These are phyloP conservation scores for Cyclopterus lumpus DNA, from an alignment of 2,797 vertebrate genomes.

Conservation along the genomic window DNA sequence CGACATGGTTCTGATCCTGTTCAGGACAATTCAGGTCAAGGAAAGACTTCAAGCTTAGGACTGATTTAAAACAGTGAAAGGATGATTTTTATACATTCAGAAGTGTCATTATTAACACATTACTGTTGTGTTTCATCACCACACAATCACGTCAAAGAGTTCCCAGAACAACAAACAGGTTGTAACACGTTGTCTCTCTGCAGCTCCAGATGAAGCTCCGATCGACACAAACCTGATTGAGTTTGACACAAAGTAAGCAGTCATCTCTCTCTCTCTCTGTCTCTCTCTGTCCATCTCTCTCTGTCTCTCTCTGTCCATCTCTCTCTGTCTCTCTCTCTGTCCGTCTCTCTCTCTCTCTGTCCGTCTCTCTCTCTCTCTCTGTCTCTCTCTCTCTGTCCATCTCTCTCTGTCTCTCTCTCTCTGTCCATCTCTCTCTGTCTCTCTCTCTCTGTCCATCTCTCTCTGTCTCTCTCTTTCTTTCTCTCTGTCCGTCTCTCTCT, in stretches of 20 bases:
- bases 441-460: background rate
- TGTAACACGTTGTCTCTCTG: background rate
- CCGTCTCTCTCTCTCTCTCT: background rate
- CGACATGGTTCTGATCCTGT: background rate
- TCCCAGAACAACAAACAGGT: too few species aligned
- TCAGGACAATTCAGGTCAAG: too few species aligned
- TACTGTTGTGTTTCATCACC: too few species aligned
- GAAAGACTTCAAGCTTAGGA: too few species aligned
- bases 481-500: conserved; percentile 1
- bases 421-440: background rate
- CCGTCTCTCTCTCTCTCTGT: too few species aligned
- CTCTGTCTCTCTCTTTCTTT: background rate
- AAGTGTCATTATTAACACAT: too few species aligned
- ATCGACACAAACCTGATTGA: conserved; percentile 96
- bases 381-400: background rate
- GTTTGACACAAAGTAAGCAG: conserved; percentile 95
- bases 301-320: background rate
- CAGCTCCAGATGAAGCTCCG: conserved; percentile 91
- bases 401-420: background rate
- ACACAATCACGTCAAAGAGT: too few species aligned
- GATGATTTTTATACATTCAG: too few species aligned
- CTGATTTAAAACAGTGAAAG: too few species aligned
- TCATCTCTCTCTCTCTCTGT: background rate
- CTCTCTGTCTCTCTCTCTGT: background rate
- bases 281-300: background rate